phyloP scores from a whole-genome alignment of 2,113 vertebrate genomes.

The Myocastor coypus region DNA sequence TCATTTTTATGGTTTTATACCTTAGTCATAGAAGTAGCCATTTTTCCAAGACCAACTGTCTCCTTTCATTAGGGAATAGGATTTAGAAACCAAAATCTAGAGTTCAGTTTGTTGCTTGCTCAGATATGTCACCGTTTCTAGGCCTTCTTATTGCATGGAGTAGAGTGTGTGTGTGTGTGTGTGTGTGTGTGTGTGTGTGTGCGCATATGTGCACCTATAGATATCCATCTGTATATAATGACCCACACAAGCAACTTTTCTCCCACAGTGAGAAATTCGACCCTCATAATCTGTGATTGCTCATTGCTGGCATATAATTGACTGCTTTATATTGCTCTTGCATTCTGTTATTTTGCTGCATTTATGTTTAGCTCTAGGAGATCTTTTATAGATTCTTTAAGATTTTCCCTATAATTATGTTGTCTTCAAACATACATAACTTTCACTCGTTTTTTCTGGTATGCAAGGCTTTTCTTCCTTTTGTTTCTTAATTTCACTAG shows the following conservation, averaged over 20 bases:
- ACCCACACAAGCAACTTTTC: background rate
- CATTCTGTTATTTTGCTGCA: background rate
- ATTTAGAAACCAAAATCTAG: background rate
- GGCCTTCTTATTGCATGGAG: background rate
- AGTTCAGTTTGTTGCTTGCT: background rate
- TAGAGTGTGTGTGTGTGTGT: background rate
- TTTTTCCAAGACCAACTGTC: background rate
- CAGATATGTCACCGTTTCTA: background rate
- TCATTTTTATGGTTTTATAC: background rate
- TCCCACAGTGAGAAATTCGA: background rate
- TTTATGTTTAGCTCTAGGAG: background rate
- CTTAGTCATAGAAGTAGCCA: background rate
- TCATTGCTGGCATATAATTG: background rate
- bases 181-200: background rate
- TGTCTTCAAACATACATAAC: background rate
- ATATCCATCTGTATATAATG: background rate
- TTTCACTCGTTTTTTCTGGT: slow-evolving; percentile 4
- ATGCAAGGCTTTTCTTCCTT: background rate
- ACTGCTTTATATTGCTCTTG: background rate
- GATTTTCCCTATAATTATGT: background rate
- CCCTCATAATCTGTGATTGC: background rate
- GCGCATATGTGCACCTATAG: background rate
- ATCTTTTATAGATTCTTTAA: background rate
- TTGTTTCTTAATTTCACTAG: background rate
- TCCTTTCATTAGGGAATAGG: background rate